A percentile compares a stretch with the other conserved stretches of the same genome.
Evolutionary conservation across 2,797 vertebrate species (phyloP).

Genomic region (Gadopsis bispinosus): DNA sequence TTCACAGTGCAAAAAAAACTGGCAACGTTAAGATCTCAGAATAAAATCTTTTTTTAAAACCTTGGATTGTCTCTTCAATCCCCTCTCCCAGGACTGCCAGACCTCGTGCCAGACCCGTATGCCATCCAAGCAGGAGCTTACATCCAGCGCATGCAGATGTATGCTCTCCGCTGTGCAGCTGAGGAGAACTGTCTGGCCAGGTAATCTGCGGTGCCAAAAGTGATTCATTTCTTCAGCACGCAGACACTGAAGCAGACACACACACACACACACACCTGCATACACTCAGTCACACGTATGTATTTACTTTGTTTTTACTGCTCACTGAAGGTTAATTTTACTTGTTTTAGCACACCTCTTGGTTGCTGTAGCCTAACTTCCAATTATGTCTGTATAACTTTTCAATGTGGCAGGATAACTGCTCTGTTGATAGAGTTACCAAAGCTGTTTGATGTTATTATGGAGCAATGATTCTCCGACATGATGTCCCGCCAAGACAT

Average conservation of each 20-base stretch:
- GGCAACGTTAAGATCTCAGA: slow-evolving; percentile 5
- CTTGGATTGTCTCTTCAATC: slow-evolving; percentile 31
- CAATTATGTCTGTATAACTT: slow-evolving; percentile 6
- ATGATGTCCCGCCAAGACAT: slow-evolving; percentile 71
- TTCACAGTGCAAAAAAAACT: slow-evolving; percentile 20
- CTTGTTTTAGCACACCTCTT: slow-evolving; percentile 14
- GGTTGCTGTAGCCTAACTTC: slow-evolving; percentile 21
- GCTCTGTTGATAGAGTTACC: slow-evolving; percentile 33
- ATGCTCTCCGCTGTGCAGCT: slow-evolving; percentile 88
- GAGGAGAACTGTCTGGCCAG: slow-evolving; percentile 91
- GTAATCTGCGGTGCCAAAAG: slow-evolving; percentile 73
- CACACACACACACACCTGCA: background rate
- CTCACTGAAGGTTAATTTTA: slow-evolving; percentile 17
- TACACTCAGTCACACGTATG: background rate
- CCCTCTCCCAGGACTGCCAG: slow-evolving; percentile 84
- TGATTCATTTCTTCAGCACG: slow-evolving; percentile 51
- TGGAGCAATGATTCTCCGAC: slow-evolving; percentile 60
- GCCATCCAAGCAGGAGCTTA: slow-evolving; percentile 89
- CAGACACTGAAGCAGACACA: slow-evolving; percentile 32
- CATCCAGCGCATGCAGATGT: slow-evolving; percentile 89
- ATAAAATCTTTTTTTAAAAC: background rate
- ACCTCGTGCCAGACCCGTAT: slow-evolving; percentile 88
- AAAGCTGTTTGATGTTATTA: slow-evolving; percentile 52
- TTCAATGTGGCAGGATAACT: slow-evolving; percentile 16
- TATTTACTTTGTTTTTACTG: slow-evolving; percentile 40